Evolutionary conservation across 2,888 invertebrate species (phyloP), one percentile per base, ranked within the genome.

Genomic region (Melinopterus prodromus): DNA sequence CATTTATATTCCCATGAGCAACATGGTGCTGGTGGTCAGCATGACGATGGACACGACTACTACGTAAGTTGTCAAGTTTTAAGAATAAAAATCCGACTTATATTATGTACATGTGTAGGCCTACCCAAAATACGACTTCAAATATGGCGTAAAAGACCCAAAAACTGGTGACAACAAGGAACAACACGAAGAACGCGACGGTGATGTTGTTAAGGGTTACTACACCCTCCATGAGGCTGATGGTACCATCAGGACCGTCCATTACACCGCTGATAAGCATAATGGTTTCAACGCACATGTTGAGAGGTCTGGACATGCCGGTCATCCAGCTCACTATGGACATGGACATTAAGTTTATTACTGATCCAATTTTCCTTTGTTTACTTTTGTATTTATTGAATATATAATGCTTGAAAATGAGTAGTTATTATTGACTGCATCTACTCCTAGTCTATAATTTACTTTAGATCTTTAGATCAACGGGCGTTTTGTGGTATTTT

Each of bases 221-320:
- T 84, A 83, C 79, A 79, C 80, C 9, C 77, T 83, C 16, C 71
- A 84, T 70, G 83, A 83, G 78, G 82, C 80, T 38, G 84, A 83
- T 79, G 82, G 84, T 79, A 81, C 84, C 79, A 84, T 81, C 53
- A 85, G 86, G 35, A 81, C 82, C 70, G 85, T 85, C 53, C 83
- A 85, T 76, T 86, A 86, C 81, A 83, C 83, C 77, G 84, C 85
- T 74, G 86, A 86, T 79, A 82, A 83, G 71, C 81, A 81, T 6
- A 83, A 80, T 77, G 83, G 83, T 70, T 83, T 84, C 80, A 83
- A 83, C 77, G 84, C 84, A 71, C 78, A 82, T 16, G 84, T 84
- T 26, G 78, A 81, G 6, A 80, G 82, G 70, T 79, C 82, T 9
- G 83, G 82, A 71, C 81, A 81, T 69, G 81, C 83, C 37, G 80